Evolutionary conservation across 2,113 vertebrate genomes (phyloP), one percentile per base, ranked within the genome.

Genomic region (Mustela nigripes): DNA sequence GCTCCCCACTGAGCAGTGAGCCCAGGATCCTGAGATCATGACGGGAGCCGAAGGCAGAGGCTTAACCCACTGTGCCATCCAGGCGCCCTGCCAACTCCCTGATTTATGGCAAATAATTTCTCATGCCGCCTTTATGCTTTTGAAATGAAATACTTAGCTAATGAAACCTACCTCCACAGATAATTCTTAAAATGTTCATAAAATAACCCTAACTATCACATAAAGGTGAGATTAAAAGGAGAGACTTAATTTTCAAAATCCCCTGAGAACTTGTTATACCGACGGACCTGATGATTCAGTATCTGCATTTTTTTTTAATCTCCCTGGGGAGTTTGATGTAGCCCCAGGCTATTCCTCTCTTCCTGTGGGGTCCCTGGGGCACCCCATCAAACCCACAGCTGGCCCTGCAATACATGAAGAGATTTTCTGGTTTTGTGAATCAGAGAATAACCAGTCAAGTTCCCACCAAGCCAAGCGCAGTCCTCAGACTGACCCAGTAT

Each of bases 161-260:
- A n/a, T 56, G 36, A 87, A 93, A 87, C 6, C 19, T 67, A 56
- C 45, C 18, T 93, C 56, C 82, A 76, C n/a, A 53, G 81, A 76
- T 36, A 76, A 76, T 50, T 76, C 56, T 92, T 67, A 16, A 78
- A 67, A 67, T 42, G 33, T 33, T 86, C 31, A 93, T 16, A 67
- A 95, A 81, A 83, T 74, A 76, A 42, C 28, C 87, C 69, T 65
- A 42, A 58, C 67, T 85, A 22, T 18, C 65, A 50, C 14, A 12
- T 39, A 58, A 91, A 86, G 56, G 16, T 39, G 33, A 93, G 83
- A 74, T 42, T 42, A 60, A 95, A 84, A 95, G 45, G 85, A 80
- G 56, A 74, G 63, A 80, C 33, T 11, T 2, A 60, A 83, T 83
- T 58, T 73, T n/a, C 90, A 28, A 71, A 45, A 31, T 4, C 18